phyloP scores from a whole-genome alignment of 2,888 invertebrate genomes.

The Dinocampus coccinellae region DNA sequence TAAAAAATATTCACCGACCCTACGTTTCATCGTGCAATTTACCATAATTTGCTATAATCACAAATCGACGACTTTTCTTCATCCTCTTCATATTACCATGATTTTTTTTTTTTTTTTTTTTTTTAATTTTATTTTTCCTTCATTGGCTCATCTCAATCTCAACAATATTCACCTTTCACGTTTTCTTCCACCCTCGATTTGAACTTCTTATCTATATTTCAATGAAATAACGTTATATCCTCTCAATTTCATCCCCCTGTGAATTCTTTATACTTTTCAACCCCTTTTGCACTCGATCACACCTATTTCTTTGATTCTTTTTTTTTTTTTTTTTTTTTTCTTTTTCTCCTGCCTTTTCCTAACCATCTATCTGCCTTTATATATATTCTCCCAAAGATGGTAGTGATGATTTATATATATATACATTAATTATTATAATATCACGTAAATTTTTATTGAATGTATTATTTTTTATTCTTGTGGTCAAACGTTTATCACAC shows the following conservation, averaged over 20 bases:
- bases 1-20: not conserved
- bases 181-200: slow-evolving; percentile 20
- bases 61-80: slow-evolving; percentile 13
- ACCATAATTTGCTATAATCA: slow-evolving; percentile 19
- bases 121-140: not conserved
- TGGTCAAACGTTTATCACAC: slow-evolving; percentile 48
- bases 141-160: not conserved
- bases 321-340: no score
- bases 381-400: slow-evolving; percentile 63
- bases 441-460: slow-evolving; percentile 32
- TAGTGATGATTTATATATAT: slow-evolving; percentile 55
- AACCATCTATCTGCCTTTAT: slow-evolving; percentile 42
- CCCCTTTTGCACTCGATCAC: not conserved
- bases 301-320: not conserved
- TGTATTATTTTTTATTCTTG: slow-evolving; percentile 37
- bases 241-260: slow-evolving; percentile 11
- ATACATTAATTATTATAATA: slow-evolving; percentile 45
- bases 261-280: not conserved
- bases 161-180: slow-evolving; percentile 31
- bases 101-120: no score
- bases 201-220: slow-evolving; percentile 28
- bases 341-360: no score
- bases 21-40: not conserved
- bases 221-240: slow-evolving; percentile 22
- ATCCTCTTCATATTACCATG: not conserved